Conservation (phyloP, 2,888 invertebrate species). For the Dryadula phaetusa region DNA sequence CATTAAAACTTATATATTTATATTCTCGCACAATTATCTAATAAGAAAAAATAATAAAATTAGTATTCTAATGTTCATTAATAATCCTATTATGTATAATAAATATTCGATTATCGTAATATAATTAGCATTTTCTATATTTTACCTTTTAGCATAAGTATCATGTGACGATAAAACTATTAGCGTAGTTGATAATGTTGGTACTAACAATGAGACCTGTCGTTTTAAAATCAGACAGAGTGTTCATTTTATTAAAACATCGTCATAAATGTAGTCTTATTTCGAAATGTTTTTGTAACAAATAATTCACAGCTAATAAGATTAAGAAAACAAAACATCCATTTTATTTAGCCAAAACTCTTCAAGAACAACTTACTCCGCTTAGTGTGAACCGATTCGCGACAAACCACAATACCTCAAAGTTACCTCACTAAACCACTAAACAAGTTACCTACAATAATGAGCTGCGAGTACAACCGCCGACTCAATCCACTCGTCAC, state of each 20-base stretch:
- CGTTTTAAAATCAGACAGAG: neutral
- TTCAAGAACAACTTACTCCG: slow-evolving; percentile 13
- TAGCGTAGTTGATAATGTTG: neutral
- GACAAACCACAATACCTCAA: slow-evolving; percentile 26
- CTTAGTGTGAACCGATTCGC: slow-evolving; percentile 25
- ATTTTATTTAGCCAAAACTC: neutral
- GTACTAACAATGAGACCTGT: too few relatives aligned
- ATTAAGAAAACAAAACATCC: neutral
- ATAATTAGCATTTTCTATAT: slow-evolving; percentile 33
- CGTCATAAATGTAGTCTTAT: neutral
- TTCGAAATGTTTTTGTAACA: neutral
- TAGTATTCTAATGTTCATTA: slow-evolving; percentile 29
- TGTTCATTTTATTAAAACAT: neutral
- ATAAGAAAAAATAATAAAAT: slow-evolving; percentile 23
- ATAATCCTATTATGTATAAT: slow-evolving; percentile 28
- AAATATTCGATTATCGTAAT: slow-evolving; percentile 26
- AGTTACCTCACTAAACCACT: slow-evolving; percentile 36
- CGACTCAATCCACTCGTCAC: slow-evolving; percentile 37
- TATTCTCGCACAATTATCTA: slow-evolving; percentile 28
- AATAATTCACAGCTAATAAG: neutral
- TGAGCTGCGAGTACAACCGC: slow-evolving; percentile 26
- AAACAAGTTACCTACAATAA: slow-evolving; percentile 31
- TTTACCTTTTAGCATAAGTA: slow-evolving; percentile 22
- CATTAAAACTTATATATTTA: neutral
- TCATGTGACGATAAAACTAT: slow-evolving; percentile 31